Base-by-base conservation (phyloP, 35 echinoderm and acorn worm genomes). In the Patiria miniata region DNA sequence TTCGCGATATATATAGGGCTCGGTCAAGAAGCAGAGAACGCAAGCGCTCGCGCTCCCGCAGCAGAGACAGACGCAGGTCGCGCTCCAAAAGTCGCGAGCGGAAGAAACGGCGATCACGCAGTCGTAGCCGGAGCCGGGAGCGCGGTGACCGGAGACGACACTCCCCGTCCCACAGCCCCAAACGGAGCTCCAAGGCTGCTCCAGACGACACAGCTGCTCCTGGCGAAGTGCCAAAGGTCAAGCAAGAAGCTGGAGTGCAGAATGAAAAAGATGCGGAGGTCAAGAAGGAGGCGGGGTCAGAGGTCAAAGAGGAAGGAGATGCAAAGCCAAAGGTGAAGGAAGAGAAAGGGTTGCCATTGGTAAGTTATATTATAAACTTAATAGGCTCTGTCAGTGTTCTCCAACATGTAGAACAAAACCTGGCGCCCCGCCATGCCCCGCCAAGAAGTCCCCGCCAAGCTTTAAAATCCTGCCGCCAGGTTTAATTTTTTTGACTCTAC, bases 281-380 rank as follows among this genome's bases (percentile, higher is more conserved):
- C 14, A 77, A 37, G 19, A 40, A 90, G 69, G 81, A 84, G 18
- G 39, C 54, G 0, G 73, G 83, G 44, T 21, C 40, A 44, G 82
- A 90, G 88, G 58, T 83, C 36, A 82, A 90, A 39, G 61, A 90
- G 65, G 81, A 90, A 37, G 68, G 29, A 17, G 86, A 89, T 8
- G 33, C 19, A 44, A 89, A 76, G 61, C 34, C 65, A 30, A 80
- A 90, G 78, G 40, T 78, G 37, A 90, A 84, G 47, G 81, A 90
- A 78, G 81, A 90, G 81, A 90, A 90, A 58, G 88, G 80, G 1
- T 29, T 90, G 8, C 61, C 81, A 16, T 57, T 90, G 60, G 88
- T 90, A 90, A 90, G 88, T 84, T 6, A 39, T 8, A 51, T 8
- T 39, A 19, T 38, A 53, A 61, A 9, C 58, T 30, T 73, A 17